These are phyloP conservation scores for Oligia fasciuncula DNA, from an alignment of 2,888 invertebrate species.

Conservation along the genomic window DNA sequence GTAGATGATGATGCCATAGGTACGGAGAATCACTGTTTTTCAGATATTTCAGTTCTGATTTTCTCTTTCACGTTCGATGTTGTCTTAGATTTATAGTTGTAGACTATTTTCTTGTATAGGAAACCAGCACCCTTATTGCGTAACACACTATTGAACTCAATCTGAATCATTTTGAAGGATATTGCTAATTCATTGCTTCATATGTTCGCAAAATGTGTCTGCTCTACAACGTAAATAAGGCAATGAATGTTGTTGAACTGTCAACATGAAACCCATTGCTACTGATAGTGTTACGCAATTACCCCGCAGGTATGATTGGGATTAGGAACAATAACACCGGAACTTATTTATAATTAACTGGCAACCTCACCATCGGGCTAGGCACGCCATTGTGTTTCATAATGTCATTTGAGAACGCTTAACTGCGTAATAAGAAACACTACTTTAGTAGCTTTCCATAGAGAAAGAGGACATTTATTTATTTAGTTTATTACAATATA, in stretches of 20 bases:
- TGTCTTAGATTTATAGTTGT: too few species aligned
- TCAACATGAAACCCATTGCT: too few species aligned
- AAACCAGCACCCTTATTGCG: neutral
- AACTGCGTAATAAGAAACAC: slow-evolving; percentile 24
- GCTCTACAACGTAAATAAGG: too few species aligned
- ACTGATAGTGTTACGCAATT: too few species aligned
- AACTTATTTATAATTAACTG: slow-evolving; percentile 31
- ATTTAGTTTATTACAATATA: neutral
- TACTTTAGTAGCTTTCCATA: slow-evolving; percentile 7
- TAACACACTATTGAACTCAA: too few species aligned
- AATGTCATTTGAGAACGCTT: slow-evolving; percentile 13
- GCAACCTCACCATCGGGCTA: slow-evolving; percentile 10
- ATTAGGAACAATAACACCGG: slow-evolving; percentile 19
- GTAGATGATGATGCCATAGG: too few species aligned
- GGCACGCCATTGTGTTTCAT: slow-evolving; percentile 39
- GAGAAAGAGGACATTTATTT: neutral
- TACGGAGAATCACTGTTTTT: too few species aligned
- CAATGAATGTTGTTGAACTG: too few species aligned
- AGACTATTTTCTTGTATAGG: neutral
- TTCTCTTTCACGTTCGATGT: neutral
- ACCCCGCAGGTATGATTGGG: neutral
- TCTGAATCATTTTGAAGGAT: too few species aligned
- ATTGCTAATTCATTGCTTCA: too few species aligned
- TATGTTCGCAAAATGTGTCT: too few species aligned
- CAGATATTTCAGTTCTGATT: neutral